Conservation (phyloP, 2,113 vertebrate genomes). For the Centrocercus urophasianus region DNA sequence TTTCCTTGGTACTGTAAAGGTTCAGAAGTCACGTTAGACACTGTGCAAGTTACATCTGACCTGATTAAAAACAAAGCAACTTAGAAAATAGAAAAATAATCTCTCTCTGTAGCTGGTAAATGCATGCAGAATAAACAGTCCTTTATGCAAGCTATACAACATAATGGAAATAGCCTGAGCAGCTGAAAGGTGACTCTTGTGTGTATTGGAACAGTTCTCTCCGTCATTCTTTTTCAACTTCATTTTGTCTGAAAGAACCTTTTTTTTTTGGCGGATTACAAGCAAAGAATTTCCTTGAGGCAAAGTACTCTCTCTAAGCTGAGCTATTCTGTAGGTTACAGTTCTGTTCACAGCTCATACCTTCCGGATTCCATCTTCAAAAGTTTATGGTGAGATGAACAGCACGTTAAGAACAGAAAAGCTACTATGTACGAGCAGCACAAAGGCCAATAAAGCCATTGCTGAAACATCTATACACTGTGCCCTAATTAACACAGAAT, state of each 20-base stretch:
- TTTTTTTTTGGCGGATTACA: background rate
- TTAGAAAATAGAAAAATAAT: background rate
- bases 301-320: background rate
- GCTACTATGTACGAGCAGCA: background rate
- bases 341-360: background rate
- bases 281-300: background rate
- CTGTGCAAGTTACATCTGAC: background rate
- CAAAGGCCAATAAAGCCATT: background rate
- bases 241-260: background rate
- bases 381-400: background rate
- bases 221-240: background rate
- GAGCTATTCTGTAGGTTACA: background rate
- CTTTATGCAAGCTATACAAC: background rate
- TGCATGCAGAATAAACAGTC: background rate
- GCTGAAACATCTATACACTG: background rate
- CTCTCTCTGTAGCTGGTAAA: background rate
- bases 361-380: background rate
- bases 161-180: background rate
- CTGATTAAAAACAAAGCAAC: background rate
- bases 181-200: constrained; percentile 1
- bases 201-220: background rate
- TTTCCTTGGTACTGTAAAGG: background rate
- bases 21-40: background rate
- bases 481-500: background rate
- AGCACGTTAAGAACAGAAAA: background rate